These are phyloP conservation scores for Melanotaenia pygmaea DNA, from an alignment of 2,797 vertebrate species.

Conservation along the genomic window DNA sequence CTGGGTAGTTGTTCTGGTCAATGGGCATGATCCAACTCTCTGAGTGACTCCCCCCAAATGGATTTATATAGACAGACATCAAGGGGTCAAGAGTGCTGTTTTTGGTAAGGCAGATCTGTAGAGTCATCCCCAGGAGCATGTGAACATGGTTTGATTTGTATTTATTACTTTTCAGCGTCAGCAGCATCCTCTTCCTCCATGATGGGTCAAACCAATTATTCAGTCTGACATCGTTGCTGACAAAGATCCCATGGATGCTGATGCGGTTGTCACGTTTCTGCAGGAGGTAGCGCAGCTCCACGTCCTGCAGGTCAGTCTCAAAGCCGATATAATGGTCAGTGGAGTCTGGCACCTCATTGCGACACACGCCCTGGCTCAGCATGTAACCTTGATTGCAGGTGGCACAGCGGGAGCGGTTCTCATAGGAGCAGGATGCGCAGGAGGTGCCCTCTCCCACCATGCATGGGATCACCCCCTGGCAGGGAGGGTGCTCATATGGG, in stretches of 20 bases:
- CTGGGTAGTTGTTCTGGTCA: conserved; percentile 93
- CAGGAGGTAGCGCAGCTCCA: conserved; percentile 91
- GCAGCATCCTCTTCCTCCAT: conserved; percentile 96
- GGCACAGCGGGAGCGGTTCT: conserved; percentile 95
- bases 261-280: conserved; percentile 91
- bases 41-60: conserved; percentile 98
- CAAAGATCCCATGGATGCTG: conserved; percentile 93
- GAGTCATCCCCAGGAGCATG: conserved; percentile 95
- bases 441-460: conserved; percentile 87
- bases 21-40: conserved; percentile 99
- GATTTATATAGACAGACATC: conserved; percentile 95
- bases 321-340: conserved; percentile 97
- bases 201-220: conserved; percentile 98
- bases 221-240: conserved; percentile 97
- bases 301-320: conserved; percentile 94
- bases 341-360: conserved; percentile 93
- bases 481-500: conserved; percentile 90
- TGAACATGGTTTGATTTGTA: conserved; percentile 97
- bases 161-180: conserved; percentile 98
- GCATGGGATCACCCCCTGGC: conserved; percentile 90
- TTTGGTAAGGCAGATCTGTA: conserved; percentile 97
- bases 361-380: conserved; percentile 94
- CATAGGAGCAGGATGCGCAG: conserved; percentile 90
- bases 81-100: conserved; percentile 96
- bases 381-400: conserved; percentile 92